Evolutionary conservation across 37 sponge, comb jelly and placozoan genomes (phyloP).

Genomic region (Cliona cf. orientalis): DNA sequence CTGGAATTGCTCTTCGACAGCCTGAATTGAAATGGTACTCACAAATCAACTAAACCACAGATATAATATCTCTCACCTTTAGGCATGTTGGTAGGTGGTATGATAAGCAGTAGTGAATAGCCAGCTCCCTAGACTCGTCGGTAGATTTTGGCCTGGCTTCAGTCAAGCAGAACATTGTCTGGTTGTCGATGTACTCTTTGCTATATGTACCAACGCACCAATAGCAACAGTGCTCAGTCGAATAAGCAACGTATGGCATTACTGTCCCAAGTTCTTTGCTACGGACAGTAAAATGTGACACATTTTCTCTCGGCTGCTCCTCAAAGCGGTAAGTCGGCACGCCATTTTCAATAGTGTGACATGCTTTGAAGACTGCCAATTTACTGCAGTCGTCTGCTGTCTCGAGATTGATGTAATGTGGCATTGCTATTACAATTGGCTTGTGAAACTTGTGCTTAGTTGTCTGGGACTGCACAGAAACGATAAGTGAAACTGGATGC

Average conservation of each 20-base stretch:
- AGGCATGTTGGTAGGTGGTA: neutral
- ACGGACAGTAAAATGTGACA: neutral
- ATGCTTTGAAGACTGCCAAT: neutral
- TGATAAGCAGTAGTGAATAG: neutral
- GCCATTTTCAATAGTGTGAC: neutral
- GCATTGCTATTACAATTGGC: neutral
- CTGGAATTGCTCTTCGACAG: neutral
- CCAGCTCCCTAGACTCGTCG: neutral
- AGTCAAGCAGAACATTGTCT: neutral
- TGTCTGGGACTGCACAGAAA: neutral
- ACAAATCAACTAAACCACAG: too few relatives aligned
- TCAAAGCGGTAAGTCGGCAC: neutral
- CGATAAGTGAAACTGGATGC: neutral
- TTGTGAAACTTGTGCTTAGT: neutral
- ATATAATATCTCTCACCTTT: neutral
- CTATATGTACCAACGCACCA: neutral
- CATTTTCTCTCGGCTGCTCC: neutral
- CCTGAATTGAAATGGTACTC: neutral
- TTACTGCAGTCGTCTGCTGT: neutral
- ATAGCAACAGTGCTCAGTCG: neutral
- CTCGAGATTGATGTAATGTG: neutral
- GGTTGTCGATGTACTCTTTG: neutral
- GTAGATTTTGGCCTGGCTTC: neutral
- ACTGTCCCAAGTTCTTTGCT: neutral
- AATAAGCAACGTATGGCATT: neutral